phyloP scores from a whole-genome alignment of 2,797 vertebrate species.

The Philypnodon macrostomus region DNA sequence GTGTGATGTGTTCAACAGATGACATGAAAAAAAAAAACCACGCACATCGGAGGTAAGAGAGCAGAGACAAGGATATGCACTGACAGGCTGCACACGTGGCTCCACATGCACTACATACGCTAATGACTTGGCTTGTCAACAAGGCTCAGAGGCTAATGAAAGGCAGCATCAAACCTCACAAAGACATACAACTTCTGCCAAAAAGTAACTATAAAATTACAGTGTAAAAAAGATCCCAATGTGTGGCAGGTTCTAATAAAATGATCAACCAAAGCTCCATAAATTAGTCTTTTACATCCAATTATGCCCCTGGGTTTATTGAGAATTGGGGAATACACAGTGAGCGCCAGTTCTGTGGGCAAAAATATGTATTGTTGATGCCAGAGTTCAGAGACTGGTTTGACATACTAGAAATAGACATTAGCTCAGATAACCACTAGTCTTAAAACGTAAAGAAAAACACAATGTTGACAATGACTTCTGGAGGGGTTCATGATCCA shows the following conservation, averaged over 20 bases:
- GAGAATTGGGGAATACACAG: too few relatives aligned
- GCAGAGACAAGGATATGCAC: neutral
- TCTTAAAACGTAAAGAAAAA: too few relatives aligned
- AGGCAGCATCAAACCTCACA: neutral
- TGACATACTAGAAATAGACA: too few relatives aligned
- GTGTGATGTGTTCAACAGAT: constrained; percentile 47
- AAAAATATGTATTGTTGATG: too few relatives aligned
- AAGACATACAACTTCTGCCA: neutral
- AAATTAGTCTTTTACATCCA: too few relatives aligned
- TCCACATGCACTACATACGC: neutral
- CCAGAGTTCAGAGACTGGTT: too few relatives aligned
- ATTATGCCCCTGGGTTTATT: too few relatives aligned
- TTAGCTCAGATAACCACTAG: too few relatives aligned
- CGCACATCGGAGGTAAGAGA: constrained; percentile 8
- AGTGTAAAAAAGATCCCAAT: constrained; percentile 2
- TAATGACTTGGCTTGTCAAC: constrained; percentile 5
- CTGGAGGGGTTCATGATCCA: too few relatives aligned
- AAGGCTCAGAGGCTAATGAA: constrained; percentile 5
- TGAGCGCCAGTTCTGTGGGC: too few relatives aligned
- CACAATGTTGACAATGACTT: too few relatives aligned
- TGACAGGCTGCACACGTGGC: neutral
- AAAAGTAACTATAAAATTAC: constrained; percentile 3
- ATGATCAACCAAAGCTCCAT: too few relatives aligned
- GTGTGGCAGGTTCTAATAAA: constrained; percentile 18
- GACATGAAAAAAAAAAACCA: constrained; percentile 22